A percentile compares a stretch with the other conserved stretches of the same genome.
Evolutionary conservation across 2,113 vertebrate genomes (phyloP).

Genomic region (Pollimyrus isidori): DNA sequence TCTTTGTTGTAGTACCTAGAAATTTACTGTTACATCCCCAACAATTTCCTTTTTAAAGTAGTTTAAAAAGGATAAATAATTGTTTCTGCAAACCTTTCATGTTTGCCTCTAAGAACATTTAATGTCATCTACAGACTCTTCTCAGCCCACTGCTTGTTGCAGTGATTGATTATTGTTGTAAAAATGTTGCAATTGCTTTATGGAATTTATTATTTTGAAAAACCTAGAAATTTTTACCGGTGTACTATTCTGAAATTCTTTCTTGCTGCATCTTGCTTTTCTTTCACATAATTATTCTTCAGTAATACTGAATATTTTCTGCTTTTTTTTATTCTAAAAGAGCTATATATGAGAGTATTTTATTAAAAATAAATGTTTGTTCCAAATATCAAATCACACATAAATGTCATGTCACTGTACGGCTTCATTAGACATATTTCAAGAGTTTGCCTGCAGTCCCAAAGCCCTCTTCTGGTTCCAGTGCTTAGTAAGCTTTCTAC

Average conservation of each 20-base stretch:
- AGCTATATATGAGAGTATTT: not conserved
- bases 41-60: not conserved
- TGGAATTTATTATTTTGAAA: not conserved
- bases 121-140: not conserved
- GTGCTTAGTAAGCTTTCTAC: not conserved
- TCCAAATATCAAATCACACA: not conserved
- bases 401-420: not conserved
- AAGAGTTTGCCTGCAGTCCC: not conserved
- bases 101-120: not conserved
- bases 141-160: not conserved
- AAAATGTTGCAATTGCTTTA: not conserved
- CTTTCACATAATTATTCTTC: not conserved
- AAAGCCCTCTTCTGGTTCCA: not conserved
- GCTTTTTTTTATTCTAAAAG: not conserved
- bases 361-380: not conserved
- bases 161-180: not conserved
- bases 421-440: not conserved
- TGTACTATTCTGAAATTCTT: not conserved
- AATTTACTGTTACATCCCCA: not conserved
- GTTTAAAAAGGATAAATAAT: not conserved
- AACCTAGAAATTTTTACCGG: not conserved
- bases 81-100: not conserved
- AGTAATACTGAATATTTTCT: not conserved
- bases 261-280: not conserved
- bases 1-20: not conserved